Evolutionary conservation across 1,140 invertebrate species (phyloP), one percentile per base, ranked within the genome.

Genomic region (Aphaenogaster rudis): DNA sequence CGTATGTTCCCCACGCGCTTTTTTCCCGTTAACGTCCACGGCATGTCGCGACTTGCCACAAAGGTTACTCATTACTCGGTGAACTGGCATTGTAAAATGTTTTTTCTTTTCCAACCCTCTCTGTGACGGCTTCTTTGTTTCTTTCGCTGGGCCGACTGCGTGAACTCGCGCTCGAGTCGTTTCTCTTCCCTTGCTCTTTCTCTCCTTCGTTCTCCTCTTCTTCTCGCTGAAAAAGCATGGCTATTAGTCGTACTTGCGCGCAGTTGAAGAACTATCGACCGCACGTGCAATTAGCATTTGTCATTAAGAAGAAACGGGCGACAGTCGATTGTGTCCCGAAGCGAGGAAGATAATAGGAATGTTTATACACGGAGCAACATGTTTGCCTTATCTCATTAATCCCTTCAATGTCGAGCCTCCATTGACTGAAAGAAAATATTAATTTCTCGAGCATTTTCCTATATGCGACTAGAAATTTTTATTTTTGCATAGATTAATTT

Each of bases 41-140:
- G 36, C 74, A 84, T 45, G 82, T 54, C 39, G 59, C 59, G 74
- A 78, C 84, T 66, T 54, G 84, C 80, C 84, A 86, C 76, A 80
- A 67, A 80, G 61, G 36, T 86, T 86, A 77, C 61, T 80, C 74
- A 61, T 79, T 80, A 66, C 76, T 39, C 61, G 48, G 39, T 67
- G 48, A 64, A 76, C 69, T 74, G 72, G 71, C 61, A 87, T 82
- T 84, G 76, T 84, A 87, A 69, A 86, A 52, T 64, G 28, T 87
- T 74, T 87, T 86, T 87, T 61, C 54, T 66, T 61, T 57, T 15
- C 64, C 45, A 11, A 39, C 48, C 15, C 50, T 6, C 11, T 21
- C 63, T 1, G 48, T 28, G 48, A 17, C 21, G 67, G 11, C 42
- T 84, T 76, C 80, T 39, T 63, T 50, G 69, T 84, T 63, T 74